Evolutionary conservation across 2,113 vertebrate genomes (phyloP).

Genomic region (Pionites leucogaster): DNA sequence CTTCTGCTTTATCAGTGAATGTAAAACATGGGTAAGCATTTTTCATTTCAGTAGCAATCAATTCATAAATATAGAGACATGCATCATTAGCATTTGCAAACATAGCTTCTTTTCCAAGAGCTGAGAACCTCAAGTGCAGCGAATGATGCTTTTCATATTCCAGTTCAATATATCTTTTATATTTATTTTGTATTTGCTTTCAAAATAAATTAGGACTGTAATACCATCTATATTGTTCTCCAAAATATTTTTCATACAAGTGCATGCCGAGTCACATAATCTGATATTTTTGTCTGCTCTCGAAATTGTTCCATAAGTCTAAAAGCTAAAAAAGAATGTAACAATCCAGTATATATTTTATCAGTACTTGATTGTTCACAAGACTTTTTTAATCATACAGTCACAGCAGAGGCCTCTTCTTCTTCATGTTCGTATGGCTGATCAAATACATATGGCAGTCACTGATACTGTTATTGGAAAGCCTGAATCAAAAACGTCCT

Average conservation of each 20-base stretch:
- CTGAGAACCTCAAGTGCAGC: background rate
- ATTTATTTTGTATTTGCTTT: background rate
- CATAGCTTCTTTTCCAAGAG: background rate
- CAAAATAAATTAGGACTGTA: background rate
- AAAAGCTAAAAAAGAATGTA: background rate
- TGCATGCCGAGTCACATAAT: background rate
- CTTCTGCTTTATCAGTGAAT: background rate
- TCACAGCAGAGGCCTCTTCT: background rate
- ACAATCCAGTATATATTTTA: background rate
- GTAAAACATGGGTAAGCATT: background rate
- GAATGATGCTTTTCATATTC: background rate
- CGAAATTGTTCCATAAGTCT: background rate
- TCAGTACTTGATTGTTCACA: background rate
- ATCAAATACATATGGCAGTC: background rate
- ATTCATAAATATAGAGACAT: background rate
- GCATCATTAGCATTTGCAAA: background rate
- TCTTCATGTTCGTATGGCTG: fast-evolving
- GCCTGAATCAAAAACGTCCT: background rate
- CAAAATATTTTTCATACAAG: background rate
- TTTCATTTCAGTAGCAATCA: background rate
- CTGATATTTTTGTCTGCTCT: background rate
- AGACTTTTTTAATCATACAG: background rate
- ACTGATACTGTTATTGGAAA: background rate
- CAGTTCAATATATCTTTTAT: background rate
- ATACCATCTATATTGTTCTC: background rate